Evolutionary conservation across 2,797 vertebrate genomes (phyloP), one percentile per base, ranked within the genome.

Genomic region (Alosa sapidissima): DNA sequence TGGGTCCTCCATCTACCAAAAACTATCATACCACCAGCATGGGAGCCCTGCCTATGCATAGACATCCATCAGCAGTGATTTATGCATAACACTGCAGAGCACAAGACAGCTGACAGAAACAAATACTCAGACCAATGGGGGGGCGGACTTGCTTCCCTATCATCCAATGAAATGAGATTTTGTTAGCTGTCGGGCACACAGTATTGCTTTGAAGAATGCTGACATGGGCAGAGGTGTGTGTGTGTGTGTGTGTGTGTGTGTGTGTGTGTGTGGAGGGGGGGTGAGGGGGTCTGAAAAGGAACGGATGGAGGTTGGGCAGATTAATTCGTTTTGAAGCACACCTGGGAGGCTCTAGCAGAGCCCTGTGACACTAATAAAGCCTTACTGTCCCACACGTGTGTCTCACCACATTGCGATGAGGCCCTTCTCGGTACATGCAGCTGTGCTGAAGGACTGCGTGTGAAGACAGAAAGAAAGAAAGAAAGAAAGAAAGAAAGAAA

Each of bases 31-130:
- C 68, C 33, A 41, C 68, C 68, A 41, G 68, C 68, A 72, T 45
- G 82, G 49, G 21, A 36, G 85, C 81, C 68, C 62, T 84, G 55
- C 58, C 86, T 28, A 72, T 84, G 81, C 52, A 45, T 45, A 83
- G 2, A 78, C 87, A 88, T 87, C 86, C 24, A 54, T 87, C 75
- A 85, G 2, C 41, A 82, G 82, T 52, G 21, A 1, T 81, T 51
- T 81, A 51, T 75, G 60, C 81, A 85, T 36, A 85, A 81, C n/a
- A 47, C 9, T 9, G 51, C 81, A 51, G 81, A 81, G 85, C 55
- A 47, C 13, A 48, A 48, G 82, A 83, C 41, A 51, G 6, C 81
- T 82, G 78, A 72, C 81, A n/a, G 48, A 3, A 62, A 78, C 72
- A 78, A 78, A 78, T 47, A 78, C 3, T 78, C 14, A 19, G 41